Base-by-base conservation (phyloP, 2,797 vertebrate genomes). In the Phrynocephalus vlangalii region DNA sequence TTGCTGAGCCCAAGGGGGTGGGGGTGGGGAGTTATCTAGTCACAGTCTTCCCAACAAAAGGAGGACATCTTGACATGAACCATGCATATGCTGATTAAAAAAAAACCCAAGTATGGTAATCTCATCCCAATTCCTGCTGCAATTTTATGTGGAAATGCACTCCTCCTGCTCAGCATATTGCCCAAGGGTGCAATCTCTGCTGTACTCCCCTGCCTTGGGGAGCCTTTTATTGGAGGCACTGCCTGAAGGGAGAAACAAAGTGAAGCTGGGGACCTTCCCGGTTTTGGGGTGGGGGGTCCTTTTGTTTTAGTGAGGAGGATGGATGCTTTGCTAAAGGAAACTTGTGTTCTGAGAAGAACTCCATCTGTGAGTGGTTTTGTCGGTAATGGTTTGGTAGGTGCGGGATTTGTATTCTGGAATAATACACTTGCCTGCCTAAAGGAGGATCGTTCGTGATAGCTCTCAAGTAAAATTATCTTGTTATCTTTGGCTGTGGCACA, bases 401-500 rank as follows among this genome's bases (percentile, higher is more conserved):
- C 18, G 20, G 24, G 15, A 76, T 76, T 52, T 85, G 28, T 80
- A 10, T 75, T 24, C 26, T 50, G 22, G 5, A 71, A 8, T 60
- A 20, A 56, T 33, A 30, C 38, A 44, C 38, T 44, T 48, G 13
- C 44, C 15, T 71, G 5, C 50, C 50, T 82, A 30, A 82, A 85
- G 33, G 48, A 77, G 60, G 20, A 28, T 33, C 28, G 30, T 70
- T 33, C 28, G 30, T 70, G 38, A 28, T 26, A 63, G 66, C 22
- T 56, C 30, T 44, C 11, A 70, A 70, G 56, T 60, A 63, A 70
- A 77, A 67, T 38, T 63, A 33, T 68, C 66, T 82, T 82, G 77
- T 33, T 77, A 86, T 86, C 84, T 89, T 84, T 71, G 16, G 33
- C 38, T 70, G 26, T 52, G 13, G 52, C 73, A 81, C 71, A 72